Percentiles rank a stretch among this genome's conserved stretches.
These are phyloP conservation scores for Gymnoscopelus braueri DNA, from an alignment of 2,797 vertebrate genomes.

Conservation along the genomic window DNA sequence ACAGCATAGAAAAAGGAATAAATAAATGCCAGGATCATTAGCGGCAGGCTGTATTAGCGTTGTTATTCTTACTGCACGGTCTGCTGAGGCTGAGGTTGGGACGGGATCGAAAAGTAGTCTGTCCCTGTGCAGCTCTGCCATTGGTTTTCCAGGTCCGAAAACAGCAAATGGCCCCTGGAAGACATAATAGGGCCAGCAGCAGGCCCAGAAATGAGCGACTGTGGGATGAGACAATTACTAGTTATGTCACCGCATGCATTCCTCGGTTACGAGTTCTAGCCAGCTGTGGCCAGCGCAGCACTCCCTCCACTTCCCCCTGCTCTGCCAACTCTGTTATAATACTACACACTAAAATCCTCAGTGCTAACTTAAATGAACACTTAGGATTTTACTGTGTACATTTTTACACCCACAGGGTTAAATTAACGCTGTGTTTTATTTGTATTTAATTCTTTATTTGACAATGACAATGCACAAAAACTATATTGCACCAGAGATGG, in stretches of 20 bases:
- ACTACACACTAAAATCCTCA: conserved; percentile 29
- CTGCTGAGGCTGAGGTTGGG: conserved; percentile 59
- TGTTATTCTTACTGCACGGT: conserved; percentile 67
- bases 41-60: conserved; percentile 62
- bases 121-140: conserved; percentile 38
- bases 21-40: conserved; percentile 71
- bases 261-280: conserved; percentile 75
- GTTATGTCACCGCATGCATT: conserved; percentile 80
- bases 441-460: no score
- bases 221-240: conserved; percentile 80
- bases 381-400: not conserved
- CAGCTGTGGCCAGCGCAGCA: conserved; percentile 70
- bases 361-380: no score
- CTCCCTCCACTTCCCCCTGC: conserved; percentile 52
- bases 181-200: conserved; percentile 62
- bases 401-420: not conserved
- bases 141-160: conserved; percentile 68
- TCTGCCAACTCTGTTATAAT: conserved; percentile 50
- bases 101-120: conserved; percentile 51
- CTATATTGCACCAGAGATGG: no score
- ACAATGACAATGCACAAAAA: no score
- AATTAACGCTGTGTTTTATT: no score
- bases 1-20: conserved; percentile 44
- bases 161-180: conserved; percentile 63
- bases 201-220: conserved; percentile 70